Base-by-base conservation (phyloP, 2,113 vertebrate genomes). In the Callocephalon fimbriatum region DNA sequence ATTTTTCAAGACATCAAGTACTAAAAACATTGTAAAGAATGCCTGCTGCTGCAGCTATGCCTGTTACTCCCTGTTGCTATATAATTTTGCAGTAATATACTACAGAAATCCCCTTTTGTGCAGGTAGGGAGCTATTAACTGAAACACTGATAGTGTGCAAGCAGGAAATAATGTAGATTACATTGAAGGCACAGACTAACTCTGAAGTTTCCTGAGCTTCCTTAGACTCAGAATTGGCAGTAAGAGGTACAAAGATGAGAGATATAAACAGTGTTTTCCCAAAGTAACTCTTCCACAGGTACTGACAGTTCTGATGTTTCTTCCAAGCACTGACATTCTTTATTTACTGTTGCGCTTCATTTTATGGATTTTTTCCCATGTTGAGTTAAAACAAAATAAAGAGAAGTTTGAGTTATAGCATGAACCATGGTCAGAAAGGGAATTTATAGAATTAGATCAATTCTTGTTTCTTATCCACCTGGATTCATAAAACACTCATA, bases 311-410 rank as follows among this genome's bases (percentile, higher is more conserved):
- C 23, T 22, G 77, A 70, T 83, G 53, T 71, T 88, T 66, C 68
- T 65, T 70, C 67, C 80, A 58, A 88, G 65, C 3, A 59, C 32
- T 48, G 58, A 58, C 4, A 0, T 65, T 53, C 50, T 92, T 79
- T 93, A 93, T 91, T 95, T 92, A 94, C 88, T 47, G 35, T 75
- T 82, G 68, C 53, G 47, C 94, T 97, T 94, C 67, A 53, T 62
- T 89, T 93, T 93, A 96, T 85, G 86, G 88, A 93, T 94, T 97
- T 95, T 42, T 51, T 59, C 37, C n/a, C 79, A 86, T 4, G 2
- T 29, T 58, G 44, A 42, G 65, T 84, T 96, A 74, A 88, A 95
- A 77, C 29, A 86, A 59, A 89, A 96, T 71, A 72, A 94, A 83
- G n/a, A 83, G 51, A 68, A 65, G 31, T 71, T 92, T 91, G 90